These are phyloP conservation scores for Clunio marinus DNA, from an alignment of 2,888 invertebrate species.

Conservation along the genomic window DNA sequence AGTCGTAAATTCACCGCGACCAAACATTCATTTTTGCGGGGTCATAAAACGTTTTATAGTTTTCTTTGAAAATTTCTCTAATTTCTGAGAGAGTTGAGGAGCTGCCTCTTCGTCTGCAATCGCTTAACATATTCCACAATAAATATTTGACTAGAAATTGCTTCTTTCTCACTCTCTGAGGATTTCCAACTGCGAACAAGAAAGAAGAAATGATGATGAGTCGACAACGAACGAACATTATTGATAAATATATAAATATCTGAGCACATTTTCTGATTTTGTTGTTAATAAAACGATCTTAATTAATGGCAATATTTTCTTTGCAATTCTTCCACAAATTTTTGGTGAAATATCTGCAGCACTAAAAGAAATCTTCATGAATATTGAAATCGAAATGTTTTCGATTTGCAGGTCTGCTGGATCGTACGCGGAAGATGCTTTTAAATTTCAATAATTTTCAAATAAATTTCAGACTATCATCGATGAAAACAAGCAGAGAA, in stretches of 20 bases:
- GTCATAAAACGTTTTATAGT: neutral
- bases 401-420: neutral
- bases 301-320: neutral
- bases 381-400: too few relatives aligned
- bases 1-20: too few relatives aligned
- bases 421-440: neutral
- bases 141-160: slow-evolving; percentile 15
- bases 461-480: slow-evolving; percentile 14
- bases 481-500: neutral
- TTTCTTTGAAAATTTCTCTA: slow-evolving; percentile 10
- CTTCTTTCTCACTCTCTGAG: neutral
- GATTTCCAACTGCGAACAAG: too few relatives aligned
- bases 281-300: neutral
- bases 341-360: too few relatives aligned
- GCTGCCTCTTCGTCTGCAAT: slow-evolving; percentile 15
- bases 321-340: too few relatives aligned
- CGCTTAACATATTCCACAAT: neutral
- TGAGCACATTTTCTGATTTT: too few relatives aligned
- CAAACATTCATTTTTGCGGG: neutral
- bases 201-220: too few relatives aligned
- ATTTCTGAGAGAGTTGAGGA: neutral
- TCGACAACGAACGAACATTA: too few relatives aligned
- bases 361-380: too few relatives aligned
- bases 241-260: too few relatives aligned
- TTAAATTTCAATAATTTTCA: slow-evolving; percentile 3